These are phyloP conservation scores for Oncorhynchus masou DNA, from an alignment of 2,113 vertebrate genomes.

Conservation along the genomic window DNA sequence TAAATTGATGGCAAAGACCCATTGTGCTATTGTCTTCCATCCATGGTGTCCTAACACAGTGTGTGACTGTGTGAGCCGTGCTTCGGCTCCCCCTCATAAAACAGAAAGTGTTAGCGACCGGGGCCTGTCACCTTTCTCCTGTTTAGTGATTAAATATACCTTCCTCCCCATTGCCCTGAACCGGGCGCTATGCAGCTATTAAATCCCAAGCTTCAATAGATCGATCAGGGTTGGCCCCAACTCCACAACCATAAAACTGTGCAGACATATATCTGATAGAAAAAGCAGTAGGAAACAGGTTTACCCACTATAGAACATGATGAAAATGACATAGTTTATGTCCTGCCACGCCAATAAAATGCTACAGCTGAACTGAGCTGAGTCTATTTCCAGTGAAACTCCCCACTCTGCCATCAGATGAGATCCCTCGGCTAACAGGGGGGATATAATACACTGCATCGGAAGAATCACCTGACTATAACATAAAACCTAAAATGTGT, in stretches of 20 bases:
- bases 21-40: background rate
- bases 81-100: conserved; percentile 51
- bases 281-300: conserved; percentile 65
- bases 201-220: conserved; percentile 64
- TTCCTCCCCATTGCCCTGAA: conserved; percentile 8
- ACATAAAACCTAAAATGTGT: background rate
- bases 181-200: conserved; percentile 57
- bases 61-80: background rate
- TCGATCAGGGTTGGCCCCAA: conserved; percentile 59
- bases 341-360: conserved; percentile 55
- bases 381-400: conserved; percentile 40
- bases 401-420: conserved; percentile 31
- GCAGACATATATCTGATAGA: conserved; percentile 64
- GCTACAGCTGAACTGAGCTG: conserved; percentile 33
- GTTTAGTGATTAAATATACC: conserved; percentile 67
- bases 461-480: background rate
- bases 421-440: background rate
- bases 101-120: conserved; percentile 57
- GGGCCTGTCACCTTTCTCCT: conserved; percentile 51
- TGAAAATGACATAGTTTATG: conserved; percentile 69
- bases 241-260: conserved; percentile 61
- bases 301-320: conserved; percentile 59
- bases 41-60: too few relatives aligned
- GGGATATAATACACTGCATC: background rate
- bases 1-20: too few relatives aligned